Conservation (phyloP, 2,888 invertebrate genomes). For the Lamellibrachia satsuma region DNA sequence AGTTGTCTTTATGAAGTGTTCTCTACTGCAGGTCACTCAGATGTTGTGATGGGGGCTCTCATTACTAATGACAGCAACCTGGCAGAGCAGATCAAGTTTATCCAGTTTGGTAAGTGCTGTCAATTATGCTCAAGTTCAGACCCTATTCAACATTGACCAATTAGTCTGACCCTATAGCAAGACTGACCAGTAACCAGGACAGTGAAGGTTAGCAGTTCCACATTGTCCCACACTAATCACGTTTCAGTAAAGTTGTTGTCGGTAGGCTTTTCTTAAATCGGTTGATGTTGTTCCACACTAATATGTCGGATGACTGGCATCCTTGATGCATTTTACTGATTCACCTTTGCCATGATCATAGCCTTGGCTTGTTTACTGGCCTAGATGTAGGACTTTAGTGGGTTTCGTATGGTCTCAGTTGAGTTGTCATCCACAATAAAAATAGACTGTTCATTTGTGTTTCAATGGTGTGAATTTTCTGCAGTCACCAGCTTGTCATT, state of each 20-base stretch:
- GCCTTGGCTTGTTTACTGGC: not conserved
- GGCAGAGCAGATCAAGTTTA: slow-evolving; percentile 78
- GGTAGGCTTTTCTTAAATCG: not conserved
- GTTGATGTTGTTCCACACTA: not conserved
- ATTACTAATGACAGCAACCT: slow-evolving; percentile 79
- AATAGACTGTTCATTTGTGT: not conserved
- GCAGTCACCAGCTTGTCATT: not conserved
- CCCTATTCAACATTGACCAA: not conserved
- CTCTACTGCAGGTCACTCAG: slow-evolving; percentile 78
- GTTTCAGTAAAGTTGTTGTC: not conserved
- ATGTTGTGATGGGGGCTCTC: slow-evolving; percentile 94
- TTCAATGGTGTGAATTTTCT: not conserved
- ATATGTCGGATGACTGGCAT: not conserved
- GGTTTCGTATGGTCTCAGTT: not conserved
- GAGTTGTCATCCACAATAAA: not conserved
- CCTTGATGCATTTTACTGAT: not conserved
- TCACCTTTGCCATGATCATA: not conserved
- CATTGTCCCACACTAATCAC: not conserved
- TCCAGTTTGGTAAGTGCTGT: slow-evolving; percentile 81
- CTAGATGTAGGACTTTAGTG: not conserved
- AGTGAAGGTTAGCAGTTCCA: not conserved
- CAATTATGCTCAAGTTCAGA: not conserved
- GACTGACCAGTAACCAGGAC: not conserved
- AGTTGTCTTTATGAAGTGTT: not conserved
- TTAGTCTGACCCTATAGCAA: slow-evolving; percentile 23